Evolutionary conservation across 1,140 invertebrate species (phyloP).

Genomic region (Akabosia matsudoensis): DNA sequence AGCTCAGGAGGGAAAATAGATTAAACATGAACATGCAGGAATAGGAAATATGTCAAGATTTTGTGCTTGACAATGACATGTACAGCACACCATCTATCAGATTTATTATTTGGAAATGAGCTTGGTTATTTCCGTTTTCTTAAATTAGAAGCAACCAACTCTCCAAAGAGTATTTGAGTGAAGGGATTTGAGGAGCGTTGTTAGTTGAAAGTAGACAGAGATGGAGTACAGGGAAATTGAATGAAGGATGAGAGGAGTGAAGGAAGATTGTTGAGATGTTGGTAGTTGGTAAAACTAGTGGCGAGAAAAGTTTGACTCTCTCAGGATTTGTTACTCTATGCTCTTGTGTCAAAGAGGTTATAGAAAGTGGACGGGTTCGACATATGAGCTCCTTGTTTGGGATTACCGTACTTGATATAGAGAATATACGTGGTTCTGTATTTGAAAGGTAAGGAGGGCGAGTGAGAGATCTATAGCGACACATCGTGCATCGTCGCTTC

Average conservation of each 20-base stretch:
- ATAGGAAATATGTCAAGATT: too few relatives aligned
- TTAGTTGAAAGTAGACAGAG: not conserved
- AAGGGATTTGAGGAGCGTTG: not conserved
- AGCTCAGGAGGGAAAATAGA: too few relatives aligned
- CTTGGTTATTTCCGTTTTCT: too few relatives aligned
- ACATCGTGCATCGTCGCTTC: not conserved
- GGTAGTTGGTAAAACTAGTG: not conserved
- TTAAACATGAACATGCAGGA: too few relatives aligned
- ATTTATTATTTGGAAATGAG: too few relatives aligned
- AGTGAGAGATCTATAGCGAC: not conserved
- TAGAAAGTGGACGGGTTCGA: constrained; percentile 23
- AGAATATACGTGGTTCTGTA: not conserved
- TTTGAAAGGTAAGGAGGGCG: not conserved
- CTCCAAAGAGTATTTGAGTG: not conserved
- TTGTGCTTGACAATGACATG: too few relatives aligned
- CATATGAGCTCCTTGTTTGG: constrained; percentile 21
- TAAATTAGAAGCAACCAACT: too few relatives aligned
- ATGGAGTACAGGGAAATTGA: not conserved
- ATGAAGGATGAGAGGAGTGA: not conserved
- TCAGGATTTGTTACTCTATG: constrained; percentile 15
- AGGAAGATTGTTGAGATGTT: not conserved
- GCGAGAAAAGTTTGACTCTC: constrained; percentile 13
- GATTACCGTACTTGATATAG: constrained; percentile 16
- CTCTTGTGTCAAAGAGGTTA: constrained; percentile 18
- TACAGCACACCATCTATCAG: too few relatives aligned